Base-by-base conservation (phyloP, 2,113 vertebrate genomes). In the Desmodus rotundus region DNA sequence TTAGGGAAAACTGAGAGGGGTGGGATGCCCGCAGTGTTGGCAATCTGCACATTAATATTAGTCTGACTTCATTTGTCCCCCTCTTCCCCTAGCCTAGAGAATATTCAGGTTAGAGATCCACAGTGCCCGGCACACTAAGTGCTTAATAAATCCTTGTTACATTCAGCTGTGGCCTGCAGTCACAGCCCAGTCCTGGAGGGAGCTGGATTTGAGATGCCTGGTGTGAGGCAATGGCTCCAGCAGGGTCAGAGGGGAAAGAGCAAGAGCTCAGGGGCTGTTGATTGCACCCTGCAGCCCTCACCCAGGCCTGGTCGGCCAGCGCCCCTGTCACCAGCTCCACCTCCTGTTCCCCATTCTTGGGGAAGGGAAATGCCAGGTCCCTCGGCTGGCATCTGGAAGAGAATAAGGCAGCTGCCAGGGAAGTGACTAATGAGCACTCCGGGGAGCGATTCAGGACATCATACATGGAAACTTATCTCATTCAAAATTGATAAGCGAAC, bases 341-440 rank as follows among this genome's bases (percentile, higher is more conserved):
- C 81, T 87, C 73, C 14, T 7, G 43, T 11, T 45, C 45, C 68
- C 52, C n/a, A 7, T 28, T 19, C 70, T 76, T 24, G 17, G 65
- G 67, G 16, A 94, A 95, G 67, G 93, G 91, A 96, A 97, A 94
- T 90, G 93, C 96, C 97, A 96, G 90, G 84, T 67, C 82, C 95
- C 85, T 82, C 0, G n/a, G 68, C 82, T 73, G 95, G 95, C 92
- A 95, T 94, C 93, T 67, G 84, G 91, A 85, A 77, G 92, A 97
- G 91, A 96, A 86, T 90, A 61, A 77, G 86, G 93, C 96, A 97
- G 97, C 97, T 97, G 97, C 83, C 56, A 76, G 95, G 94, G 93
- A 98, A 96, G 84, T 97, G 97, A 97, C 96, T 98, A 97, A 97
- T 94, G 94, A 97, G 95, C 58, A 63, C 97, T 96, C 94, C 11